Evolutionary conservation across 2,797 vertebrate genomes (phyloP).

Genomic region (Eremophila alpestris): DNA sequence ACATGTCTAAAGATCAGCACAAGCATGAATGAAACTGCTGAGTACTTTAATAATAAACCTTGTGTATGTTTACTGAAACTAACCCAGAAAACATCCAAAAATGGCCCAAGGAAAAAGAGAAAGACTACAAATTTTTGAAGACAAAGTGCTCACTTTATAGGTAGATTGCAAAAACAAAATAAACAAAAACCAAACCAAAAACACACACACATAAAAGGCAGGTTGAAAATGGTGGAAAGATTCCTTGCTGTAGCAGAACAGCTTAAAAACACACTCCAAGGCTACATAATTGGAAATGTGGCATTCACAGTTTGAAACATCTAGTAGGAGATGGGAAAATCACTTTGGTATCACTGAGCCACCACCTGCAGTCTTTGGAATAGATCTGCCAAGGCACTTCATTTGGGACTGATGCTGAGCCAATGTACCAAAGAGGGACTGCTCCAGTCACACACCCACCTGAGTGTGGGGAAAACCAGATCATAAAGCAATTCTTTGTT

Average conservation of each 20-base stretch:
- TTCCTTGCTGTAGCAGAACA: not conserved
- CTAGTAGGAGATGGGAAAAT: not conserved
- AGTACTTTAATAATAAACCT: not conserved
- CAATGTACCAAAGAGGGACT: too few relatives aligned
- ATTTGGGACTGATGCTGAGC: not conserved
- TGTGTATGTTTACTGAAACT: not conserved
- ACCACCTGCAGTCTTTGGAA: slow-evolving; percentile 2
- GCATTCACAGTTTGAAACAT: not conserved
- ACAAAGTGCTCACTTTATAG: not conserved
- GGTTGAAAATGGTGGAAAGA: not conserved
- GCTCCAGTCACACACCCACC: not conserved
- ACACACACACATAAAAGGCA: not conserved
- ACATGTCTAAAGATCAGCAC: not conserved
- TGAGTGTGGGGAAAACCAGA: not conserved
- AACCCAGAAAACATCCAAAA: not conserved
- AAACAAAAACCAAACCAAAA: not conserved
- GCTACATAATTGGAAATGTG: not conserved
- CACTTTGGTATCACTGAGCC: not conserved
- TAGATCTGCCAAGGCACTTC: not conserved
- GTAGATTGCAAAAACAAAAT: not conserved
- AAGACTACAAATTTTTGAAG: not conserved
- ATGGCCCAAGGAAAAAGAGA: not conserved
- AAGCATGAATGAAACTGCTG: not conserved
- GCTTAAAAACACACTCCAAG: not conserved
- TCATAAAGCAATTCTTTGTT: not conserved